Evolutionary conservation across 2,113 vertebrate species (phyloP).

Genomic region (Eptesicus fuscus): DNA sequence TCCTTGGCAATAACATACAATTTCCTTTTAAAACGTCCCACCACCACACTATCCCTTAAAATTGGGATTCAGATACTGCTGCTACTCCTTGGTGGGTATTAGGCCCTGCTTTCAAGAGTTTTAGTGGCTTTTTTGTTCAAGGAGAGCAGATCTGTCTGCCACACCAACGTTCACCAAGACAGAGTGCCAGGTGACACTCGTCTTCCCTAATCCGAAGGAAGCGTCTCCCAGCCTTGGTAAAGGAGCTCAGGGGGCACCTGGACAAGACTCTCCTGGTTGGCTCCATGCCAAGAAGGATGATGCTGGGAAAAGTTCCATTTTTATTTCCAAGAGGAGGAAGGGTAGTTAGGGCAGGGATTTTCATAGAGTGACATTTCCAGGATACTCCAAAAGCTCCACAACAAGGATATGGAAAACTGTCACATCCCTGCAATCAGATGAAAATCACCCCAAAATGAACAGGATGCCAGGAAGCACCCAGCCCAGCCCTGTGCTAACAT

Average conservation of each 20-base stretch:
- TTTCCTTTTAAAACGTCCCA: background rate
- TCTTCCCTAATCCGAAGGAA: background rate
- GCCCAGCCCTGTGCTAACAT: background rate
- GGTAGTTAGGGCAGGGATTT: conserved; percentile 44
- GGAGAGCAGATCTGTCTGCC: background rate
- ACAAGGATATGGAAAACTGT: background rate
- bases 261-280: background rate
- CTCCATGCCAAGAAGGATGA: background rate
- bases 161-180: background rate
- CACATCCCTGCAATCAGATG: background rate
- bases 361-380: background rate
- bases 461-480: background rate
- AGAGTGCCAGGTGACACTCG: background rate
- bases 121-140: background rate
- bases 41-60: background rate
- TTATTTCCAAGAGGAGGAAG: background rate
- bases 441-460: background rate
- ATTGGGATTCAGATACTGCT: background rate
- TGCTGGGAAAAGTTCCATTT: background rate
- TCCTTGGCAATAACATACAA: background rate
- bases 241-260: background rate
- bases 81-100: background rate
- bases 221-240: background rate
- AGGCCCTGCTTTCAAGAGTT: background rate
- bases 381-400: conserved; percentile 9